Percentiles rank a stretch among this genome's conserved stretches.
phyloP scores from a whole-genome alignment of 2,888 invertebrate species.

The Amitus sp. region DNA sequence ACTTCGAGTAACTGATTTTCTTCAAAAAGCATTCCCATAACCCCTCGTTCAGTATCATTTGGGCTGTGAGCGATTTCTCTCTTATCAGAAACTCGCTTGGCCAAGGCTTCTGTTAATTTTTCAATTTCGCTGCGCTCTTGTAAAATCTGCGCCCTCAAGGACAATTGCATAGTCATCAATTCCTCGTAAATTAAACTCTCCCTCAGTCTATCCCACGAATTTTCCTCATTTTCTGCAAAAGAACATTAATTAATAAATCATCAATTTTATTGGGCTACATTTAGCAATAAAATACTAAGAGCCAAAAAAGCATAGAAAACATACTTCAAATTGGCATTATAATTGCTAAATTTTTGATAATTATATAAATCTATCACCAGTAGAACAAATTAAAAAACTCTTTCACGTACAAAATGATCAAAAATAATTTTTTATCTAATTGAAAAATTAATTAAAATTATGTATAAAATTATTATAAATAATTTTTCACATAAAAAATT shows the following conservation, averaged over 20 bases:
- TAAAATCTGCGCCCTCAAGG: conserved; percentile 76
- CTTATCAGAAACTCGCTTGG: conserved; percentile 50
- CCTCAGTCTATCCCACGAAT: conserved; percentile 53
- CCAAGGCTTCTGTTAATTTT: conserved; percentile 66
- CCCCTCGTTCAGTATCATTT: conserved; percentile 67
- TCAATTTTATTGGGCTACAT: neutral
- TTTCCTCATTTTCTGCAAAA: conserved; percentile 38
- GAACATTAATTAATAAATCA: conserved; percentile 15
- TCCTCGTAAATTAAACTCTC: conserved; percentile 65
- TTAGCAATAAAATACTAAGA: neutral
- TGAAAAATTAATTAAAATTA: no score
- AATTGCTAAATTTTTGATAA: no score
- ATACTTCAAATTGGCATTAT: no score
- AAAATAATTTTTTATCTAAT: no score
- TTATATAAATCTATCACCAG: no score
- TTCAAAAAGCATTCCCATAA: no score
- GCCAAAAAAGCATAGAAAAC: no score
- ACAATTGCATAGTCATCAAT: conserved; percentile 73
- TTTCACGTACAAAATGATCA: no score
- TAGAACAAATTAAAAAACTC: no score
- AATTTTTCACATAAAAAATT: no score
- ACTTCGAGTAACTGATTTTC: conserved; percentile 71
- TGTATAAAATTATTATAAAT: no score
- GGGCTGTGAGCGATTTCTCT: conserved; percentile 59
- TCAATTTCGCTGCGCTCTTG: conserved; percentile 80